Evolutionary conservation across 2,797 vertebrate genomes (phyloP).

Genomic region (Buphagus erythrorhynchus): DNA sequence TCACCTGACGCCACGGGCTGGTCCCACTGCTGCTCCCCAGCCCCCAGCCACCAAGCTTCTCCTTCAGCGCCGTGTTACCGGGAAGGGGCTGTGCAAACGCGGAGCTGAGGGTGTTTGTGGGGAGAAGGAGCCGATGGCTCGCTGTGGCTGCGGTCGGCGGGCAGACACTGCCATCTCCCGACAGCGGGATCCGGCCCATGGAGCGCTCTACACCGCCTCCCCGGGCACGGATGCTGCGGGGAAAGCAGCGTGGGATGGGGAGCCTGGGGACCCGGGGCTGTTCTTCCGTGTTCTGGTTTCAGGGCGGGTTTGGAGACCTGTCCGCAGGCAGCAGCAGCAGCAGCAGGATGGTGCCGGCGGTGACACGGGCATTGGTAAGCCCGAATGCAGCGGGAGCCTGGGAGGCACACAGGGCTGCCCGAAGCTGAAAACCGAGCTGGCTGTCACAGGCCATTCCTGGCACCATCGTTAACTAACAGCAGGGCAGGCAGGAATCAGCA

Average conservation of each 20-base stretch:
- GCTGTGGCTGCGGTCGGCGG: accelerated
- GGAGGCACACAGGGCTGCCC: neutral
- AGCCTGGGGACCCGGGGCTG: accelerated
- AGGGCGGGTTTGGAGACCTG: neutral
- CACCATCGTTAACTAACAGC: neutral
- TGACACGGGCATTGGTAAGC: neutral
- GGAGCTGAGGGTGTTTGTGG: neutral
- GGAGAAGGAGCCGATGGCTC: accelerated
- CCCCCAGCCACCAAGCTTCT: neutral
- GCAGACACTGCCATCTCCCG: conserved; percentile 16
- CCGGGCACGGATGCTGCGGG: neutral
- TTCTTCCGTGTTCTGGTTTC: accelerated
- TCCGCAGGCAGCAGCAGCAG: accelerated
- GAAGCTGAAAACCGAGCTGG: neutral
- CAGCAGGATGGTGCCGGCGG: neutral
- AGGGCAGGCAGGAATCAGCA: neutral
- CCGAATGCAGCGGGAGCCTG: neutral
- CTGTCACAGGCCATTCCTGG: neutral
- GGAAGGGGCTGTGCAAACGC: accelerated
- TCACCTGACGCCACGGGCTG: neutral
- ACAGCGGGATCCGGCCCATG: neutral
- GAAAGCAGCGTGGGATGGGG: neutral
- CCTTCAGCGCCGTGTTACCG: neutral
- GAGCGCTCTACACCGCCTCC: too few relatives aligned
- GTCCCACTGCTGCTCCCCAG: neutral